phyloP scores from a whole-genome alignment of 2,888 invertebrate genomes.

The Pyralis farinalis region DNA sequence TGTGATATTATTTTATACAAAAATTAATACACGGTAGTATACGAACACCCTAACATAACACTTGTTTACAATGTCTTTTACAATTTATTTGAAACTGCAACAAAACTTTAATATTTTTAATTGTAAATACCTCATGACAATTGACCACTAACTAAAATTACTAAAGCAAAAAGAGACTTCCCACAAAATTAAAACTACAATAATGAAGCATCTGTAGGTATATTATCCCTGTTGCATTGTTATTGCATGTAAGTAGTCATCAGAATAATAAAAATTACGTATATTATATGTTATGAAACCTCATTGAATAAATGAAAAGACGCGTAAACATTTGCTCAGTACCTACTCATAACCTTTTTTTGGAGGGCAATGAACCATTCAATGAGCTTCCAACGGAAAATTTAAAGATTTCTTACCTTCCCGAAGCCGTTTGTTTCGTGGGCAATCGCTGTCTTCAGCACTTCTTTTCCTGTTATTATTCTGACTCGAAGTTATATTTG shows the following conservation, averaged over 20 bases:
- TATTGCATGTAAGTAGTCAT: conserved; percentile 16
- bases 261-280: not conserved
- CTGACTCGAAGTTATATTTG: conserved; percentile 29
- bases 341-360: not conserved
- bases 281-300: conserved; percentile 22
- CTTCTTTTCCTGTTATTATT: conserved; percentile 59
- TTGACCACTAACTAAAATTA: no score
- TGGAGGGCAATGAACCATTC: conserved; percentile 24
- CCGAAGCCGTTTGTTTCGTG: conserved; percentile 61
- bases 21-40: no score
- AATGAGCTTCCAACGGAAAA: conserved; percentile 41
- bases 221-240: conserved; percentile 29
- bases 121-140: conserved; percentile 24
- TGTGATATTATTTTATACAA: no score
- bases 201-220: conserved; percentile 10
- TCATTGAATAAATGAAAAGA: conserved; percentile 34
- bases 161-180: conserved; percentile 36
- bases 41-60: no score
- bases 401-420: conserved; percentile 57
- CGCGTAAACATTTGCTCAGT: not conserved
- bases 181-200: conserved; percentile 23
- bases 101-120: conserved; percentile 37
- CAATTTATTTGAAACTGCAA: conserved; percentile 56
- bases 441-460: conserved; percentile 54
- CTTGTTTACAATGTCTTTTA: not conserved